These are phyloP conservation scores for Sterna hirundo DNA, from an alignment of 2,113 vertebrate genomes.

Conservation along the genomic window DNA sequence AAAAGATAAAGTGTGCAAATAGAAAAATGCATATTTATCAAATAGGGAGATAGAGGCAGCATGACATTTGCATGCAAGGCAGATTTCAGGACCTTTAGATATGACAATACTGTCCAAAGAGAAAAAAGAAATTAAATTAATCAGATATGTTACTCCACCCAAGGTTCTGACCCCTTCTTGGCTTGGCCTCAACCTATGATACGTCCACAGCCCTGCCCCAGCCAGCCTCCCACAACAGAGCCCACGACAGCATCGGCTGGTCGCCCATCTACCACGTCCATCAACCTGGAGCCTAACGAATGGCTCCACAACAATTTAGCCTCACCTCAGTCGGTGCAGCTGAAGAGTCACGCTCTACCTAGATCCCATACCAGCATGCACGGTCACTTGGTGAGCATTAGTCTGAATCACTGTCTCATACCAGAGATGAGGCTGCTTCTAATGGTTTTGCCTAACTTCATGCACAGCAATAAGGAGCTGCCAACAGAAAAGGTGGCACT, in stretches of 20 bases:
- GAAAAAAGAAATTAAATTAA: neutral
- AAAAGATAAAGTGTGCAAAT: neutral
- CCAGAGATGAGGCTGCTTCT: neutral
- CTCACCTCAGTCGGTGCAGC: neutral
- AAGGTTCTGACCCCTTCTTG: neutral
- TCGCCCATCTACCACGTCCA: accelerated
- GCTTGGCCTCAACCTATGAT: neutral
- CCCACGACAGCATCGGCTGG: accelerated
- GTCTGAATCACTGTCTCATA: neutral
- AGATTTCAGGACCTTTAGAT: neutral
- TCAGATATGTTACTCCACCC: neutral
- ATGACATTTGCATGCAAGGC: neutral
- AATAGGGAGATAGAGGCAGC: neutral
- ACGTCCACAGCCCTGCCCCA: neutral
- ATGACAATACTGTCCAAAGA: neutral
- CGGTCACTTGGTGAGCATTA: no score
- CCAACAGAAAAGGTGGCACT: neutral
- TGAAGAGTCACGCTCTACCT: neutral
- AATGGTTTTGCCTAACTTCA: neutral
- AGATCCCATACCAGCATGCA: neutral
- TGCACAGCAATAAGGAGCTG: neutral
- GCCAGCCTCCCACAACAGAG: neutral
- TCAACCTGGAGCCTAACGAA: neutral
- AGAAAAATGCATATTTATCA: neutral
- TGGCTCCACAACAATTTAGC: accelerated